Evolutionary conservation across 2,797 vertebrate genomes (phyloP).

Genomic region (Gallinago nigripennis): DNA sequence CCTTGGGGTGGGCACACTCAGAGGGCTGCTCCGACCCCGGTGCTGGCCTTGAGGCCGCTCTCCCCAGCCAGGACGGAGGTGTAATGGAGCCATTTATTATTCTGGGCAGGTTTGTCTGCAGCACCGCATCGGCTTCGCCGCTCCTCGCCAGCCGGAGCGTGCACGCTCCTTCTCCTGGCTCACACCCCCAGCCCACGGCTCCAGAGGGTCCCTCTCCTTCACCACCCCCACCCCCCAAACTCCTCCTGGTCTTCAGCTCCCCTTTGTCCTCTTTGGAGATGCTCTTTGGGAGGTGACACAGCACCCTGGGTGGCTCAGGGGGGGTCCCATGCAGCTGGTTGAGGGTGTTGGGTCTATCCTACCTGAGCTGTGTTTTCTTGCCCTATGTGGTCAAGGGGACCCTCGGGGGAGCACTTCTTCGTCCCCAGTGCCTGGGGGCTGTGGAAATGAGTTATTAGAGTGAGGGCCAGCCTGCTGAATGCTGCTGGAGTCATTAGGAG

Average conservation of each 20-base stretch:
- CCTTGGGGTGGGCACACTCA: fast-evolving
- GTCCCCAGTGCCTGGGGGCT: background rate
- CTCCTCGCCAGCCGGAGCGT: conserved; percentile 14
- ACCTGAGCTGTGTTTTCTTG: background rate
- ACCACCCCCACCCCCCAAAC: background rate
- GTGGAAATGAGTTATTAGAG: background rate
- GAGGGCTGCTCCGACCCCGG: background rate
- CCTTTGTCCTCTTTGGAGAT: background rate
- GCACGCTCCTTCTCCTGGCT: background rate
- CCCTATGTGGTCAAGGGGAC: too few species aligned
- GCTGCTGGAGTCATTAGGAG: background rate
- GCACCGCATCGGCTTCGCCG: conserved; percentile 63
- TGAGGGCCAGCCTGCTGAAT: background rate
- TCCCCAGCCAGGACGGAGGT: conserved; percentile 13
- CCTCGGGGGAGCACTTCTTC: background rate
- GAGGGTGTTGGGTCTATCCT: background rate
- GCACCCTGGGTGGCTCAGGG: fast-evolving
- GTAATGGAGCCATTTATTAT: conserved; percentile 80
- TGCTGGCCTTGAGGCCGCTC: background rate
- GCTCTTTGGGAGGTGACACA: background rate
- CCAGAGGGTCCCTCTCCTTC: fast-evolving
- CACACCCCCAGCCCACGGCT: fast-evolving
- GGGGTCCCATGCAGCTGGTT: background rate
- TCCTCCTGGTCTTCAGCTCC: background rate
- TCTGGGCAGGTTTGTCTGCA: conserved; percentile 90